Percentiles rank a stretch among this genome's conserved stretches.
Evolutionary conservation across 2,113 vertebrate species (phyloP).

Genomic region (Hydrochoerus hydrochaeris): DNA sequence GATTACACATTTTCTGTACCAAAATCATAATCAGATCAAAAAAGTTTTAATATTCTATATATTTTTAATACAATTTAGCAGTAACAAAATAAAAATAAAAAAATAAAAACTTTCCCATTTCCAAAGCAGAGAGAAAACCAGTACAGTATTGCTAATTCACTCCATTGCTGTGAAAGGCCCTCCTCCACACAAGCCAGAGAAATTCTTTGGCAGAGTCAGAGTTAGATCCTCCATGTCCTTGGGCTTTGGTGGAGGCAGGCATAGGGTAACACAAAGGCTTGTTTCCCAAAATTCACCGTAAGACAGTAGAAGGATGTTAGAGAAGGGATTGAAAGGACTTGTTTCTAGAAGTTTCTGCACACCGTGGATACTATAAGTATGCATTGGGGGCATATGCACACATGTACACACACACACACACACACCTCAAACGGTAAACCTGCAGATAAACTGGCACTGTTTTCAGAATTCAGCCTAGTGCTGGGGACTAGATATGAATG

Average conservation of each 20-base stretch:
- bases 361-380: background rate
- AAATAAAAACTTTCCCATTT: slow-evolving; percentile 53
- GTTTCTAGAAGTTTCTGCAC: background rate
- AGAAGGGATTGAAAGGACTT: background rate
- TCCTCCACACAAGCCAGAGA: background rate
- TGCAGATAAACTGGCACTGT: background rate
- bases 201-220: background rate
- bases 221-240: background rate
- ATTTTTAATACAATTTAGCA: slow-evolving; percentile 62
- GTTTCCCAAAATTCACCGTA: background rate
- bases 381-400: background rate
- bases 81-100: slow-evolving; percentile 44
- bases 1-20: slow-evolving; percentile 70
- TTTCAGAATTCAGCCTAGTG: slow-evolving; percentile 34
- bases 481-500: background rate
- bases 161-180: background rate
- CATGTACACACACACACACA: background rate
- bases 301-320: background rate
- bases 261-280: background rate
- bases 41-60: slow-evolving; percentile 54
- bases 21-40: slow-evolving; percentile 69
- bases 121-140: slow-evolving; percentile 50
- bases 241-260: background rate
- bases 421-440: background rate
- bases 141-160: background rate